phyloP scores from a whole-genome alignment of 1,140 invertebrate genomes.

The Hermetia illucens region DNA sequence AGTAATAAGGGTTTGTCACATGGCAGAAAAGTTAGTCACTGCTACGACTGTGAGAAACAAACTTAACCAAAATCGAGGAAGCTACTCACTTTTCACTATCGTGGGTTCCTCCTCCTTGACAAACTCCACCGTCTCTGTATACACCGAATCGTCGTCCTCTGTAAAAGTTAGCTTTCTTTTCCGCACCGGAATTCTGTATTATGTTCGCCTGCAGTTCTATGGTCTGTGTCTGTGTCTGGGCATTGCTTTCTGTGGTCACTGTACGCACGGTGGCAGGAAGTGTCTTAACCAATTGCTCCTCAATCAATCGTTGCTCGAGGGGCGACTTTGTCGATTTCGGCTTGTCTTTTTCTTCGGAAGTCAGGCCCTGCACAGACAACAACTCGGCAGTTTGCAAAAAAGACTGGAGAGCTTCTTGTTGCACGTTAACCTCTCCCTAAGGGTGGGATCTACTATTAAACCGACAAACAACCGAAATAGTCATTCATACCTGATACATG shows the following conservation, averaged over 20 bases:
- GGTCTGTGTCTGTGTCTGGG: slow-evolving; percentile 17
- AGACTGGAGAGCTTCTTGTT: slow-evolving; percentile 71
- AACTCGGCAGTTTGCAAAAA: slow-evolving; percentile 79
- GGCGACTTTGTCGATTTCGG: slow-evolving; percentile 11
- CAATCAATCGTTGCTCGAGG: neutral
- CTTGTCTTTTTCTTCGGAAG: slow-evolving; percentile 36
- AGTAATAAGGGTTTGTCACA: too few species aligned
- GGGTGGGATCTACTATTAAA: neutral
- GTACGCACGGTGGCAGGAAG: slow-evolving; percentile 25
- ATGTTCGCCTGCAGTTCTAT: slow-evolving; percentile 19
- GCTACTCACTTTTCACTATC: slow-evolving; percentile 25
- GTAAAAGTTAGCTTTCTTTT: slow-evolving; percentile 29
- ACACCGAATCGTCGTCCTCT: slow-evolving; percentile 28
- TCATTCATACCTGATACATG: slow-evolving; percentile 48
- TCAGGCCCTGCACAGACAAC: slow-evolving; percentile 75
- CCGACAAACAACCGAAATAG: neutral
- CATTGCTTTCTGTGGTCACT: slow-evolving; percentile 20
- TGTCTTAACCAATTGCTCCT: slow-evolving; percentile 28
- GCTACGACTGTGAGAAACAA: too few species aligned
- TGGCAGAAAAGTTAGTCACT: too few species aligned
- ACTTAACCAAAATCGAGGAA: too few species aligned
- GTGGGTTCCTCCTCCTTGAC: slow-evolving; percentile 27
- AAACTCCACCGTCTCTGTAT: slow-evolving; percentile 27
- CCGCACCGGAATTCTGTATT: slow-evolving; percentile 17
- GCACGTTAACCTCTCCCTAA: slow-evolving; percentile 77